Conservation (phyloP, 2,888 invertebrate genomes). For the Lagria hirta region DNA sequence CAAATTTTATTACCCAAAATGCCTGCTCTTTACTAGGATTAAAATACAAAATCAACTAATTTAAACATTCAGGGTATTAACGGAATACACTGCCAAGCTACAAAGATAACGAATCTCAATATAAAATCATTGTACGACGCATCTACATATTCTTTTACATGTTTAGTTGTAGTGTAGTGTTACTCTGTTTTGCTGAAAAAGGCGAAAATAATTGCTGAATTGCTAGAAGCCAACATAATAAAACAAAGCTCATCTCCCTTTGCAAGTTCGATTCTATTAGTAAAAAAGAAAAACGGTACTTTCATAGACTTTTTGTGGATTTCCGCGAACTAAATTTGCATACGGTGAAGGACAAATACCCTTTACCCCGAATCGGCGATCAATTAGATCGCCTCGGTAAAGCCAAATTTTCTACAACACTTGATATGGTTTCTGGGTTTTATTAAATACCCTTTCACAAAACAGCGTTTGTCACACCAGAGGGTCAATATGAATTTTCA, state of each 20-base stretch:
- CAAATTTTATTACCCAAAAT: too few species aligned
- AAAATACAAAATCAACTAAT: too few species aligned
- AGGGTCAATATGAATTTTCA: conserved; percentile 27
- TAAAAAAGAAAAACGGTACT: conserved; percentile 35
- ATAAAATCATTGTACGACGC: too few species aligned
- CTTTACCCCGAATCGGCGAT: conserved; percentile 8
- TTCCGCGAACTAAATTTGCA: conserved; percentile 32
- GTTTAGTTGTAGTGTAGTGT: too few species aligned
- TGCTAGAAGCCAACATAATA: conserved; percentile 27
- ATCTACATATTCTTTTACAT: too few species aligned
- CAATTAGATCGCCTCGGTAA: conserved; percentile 12
- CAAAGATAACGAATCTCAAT: too few species aligned
- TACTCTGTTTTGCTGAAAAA: too few species aligned
- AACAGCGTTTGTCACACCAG: conserved; percentile 30
- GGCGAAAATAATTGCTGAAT: conserved; percentile 29
- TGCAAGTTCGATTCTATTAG: conserved; percentile 28
- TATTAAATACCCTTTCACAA: conserved; percentile 27
- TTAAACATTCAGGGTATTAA: too few species aligned
- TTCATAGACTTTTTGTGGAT: conserved; percentile 34
- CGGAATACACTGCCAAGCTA: too few species aligned
- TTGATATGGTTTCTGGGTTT: conserved; percentile 30
- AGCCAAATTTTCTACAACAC: conserved; percentile 26
- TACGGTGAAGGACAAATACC: conserved; percentile 27
- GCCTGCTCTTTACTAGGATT: too few species aligned
- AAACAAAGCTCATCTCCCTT: conserved; percentile 34